Evolutionary conservation across 2,797 vertebrate species (phyloP).

Genomic region (Lutjanus campechanus): DNA sequence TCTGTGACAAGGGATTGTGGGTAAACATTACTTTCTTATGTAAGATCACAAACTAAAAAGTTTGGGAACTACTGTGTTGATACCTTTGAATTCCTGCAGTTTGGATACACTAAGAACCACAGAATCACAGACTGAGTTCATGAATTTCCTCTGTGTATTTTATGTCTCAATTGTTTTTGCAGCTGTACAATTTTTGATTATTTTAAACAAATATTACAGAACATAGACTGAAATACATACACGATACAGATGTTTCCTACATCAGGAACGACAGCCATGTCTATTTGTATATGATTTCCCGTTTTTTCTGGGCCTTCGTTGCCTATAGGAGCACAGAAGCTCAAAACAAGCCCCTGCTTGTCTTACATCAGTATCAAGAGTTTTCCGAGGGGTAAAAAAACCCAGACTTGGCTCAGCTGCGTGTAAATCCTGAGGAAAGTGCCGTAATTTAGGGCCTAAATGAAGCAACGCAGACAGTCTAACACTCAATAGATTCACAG

Average conservation of each 20-base stretch:
- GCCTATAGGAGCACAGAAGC: slow-evolving; percentile 19
- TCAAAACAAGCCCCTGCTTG: slow-evolving; percentile 63
- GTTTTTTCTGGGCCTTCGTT: slow-evolving; percentile 22
- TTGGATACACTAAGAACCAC: slow-evolving; percentile 10
- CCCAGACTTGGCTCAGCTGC: slow-evolving; percentile 43
- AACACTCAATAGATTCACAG: slow-evolving; percentile 60
- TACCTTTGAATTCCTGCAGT: background rate
- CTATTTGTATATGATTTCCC: slow-evolving; percentile 38
- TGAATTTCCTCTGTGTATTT: background rate
- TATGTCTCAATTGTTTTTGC: slow-evolving; percentile 22
- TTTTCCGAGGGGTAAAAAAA: slow-evolving; percentile 47
- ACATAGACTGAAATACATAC: slow-evolving; percentile 12
- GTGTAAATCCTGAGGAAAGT: slow-evolving; percentile 54
- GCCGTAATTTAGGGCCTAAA: slow-evolving; percentile 62
- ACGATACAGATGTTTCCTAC: slow-evolving; percentile 26
- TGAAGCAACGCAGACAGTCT: slow-evolving; percentile 62
- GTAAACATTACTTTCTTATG: background rate
- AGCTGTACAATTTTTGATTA: slow-evolving; percentile 24
- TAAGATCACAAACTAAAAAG: background rate
- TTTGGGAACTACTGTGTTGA: background rate
- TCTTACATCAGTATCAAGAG: slow-evolving; percentile 59
- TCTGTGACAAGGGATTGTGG: background rate
- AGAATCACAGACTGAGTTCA: background rate
- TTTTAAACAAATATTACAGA: slow-evolving; percentile 21
- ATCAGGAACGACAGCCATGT: slow-evolving; percentile 8